Evolutionary conservation across 2,888 invertebrate genomes (phyloP), one percentile per base, ranked within the genome.

Genomic region (Phalera bucephala): DNA sequence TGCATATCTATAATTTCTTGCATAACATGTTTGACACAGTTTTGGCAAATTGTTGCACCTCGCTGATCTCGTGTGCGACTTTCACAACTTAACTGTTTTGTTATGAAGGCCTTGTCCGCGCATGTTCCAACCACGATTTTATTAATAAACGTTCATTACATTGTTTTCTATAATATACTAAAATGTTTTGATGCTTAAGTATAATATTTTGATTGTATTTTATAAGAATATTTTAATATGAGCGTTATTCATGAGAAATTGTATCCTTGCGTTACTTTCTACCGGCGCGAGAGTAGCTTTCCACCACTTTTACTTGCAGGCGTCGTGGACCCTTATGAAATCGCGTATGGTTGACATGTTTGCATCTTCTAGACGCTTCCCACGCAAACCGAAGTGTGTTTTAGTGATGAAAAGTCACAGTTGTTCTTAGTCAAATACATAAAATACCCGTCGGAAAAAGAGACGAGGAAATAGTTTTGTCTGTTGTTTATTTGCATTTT

Each of bases 191-290:
- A 17, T 17, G 17, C 5, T 5, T 17, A 3, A 17, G 17, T 17
- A 3, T 17, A 5, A 5, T 17, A 17, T 31, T 31, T 13, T 14
- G n/a, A 14, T 2, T 26, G 22, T 23, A 12, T 7, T 7, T 8
- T 31, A 22, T 14, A 31, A 10, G 13, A 22, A 22, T 15, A 50
- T 51, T 57, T 58, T 57, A 54, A 45, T 55, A 62, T 64, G 61
- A 63, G 66, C 57, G 54, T 57, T 52, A 47, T 62, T 65, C 65
- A 66, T 58, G 58, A 65, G 59, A 56, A 48, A 60, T 49, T 40
- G 43, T 63, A 56, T 68, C 68, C 65, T 70, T 65, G 43, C 41
- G 32, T 50, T 53, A 64, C 74, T 78, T 78, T 76, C 76, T 69
- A 71, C 58, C 22, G 40, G 33, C 47, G 48, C 58, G 62, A 64